A percentile compares a stretch with the other conserved stretches of the same genome.
Conservation (phyloP, 1,140 invertebrate genomes). For the Bilobella aurantiaca region DNA sequence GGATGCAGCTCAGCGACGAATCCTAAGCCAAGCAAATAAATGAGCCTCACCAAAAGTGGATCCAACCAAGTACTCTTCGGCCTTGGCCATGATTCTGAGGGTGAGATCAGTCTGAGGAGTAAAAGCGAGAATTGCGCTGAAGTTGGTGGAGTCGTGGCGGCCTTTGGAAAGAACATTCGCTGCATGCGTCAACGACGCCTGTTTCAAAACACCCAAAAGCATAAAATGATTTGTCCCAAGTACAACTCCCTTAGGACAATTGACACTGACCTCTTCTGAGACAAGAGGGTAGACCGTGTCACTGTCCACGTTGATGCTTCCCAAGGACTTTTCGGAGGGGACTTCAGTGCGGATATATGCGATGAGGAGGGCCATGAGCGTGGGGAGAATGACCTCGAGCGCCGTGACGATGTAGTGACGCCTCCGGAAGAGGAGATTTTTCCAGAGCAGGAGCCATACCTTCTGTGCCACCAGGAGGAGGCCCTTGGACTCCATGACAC, state of each 20-base stretch:
- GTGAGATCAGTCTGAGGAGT: not conserved
- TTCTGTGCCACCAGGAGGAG: too few species aligned
- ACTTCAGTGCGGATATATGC: not conserved
- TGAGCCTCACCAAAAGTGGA: too few species aligned
- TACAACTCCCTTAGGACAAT: not conserved
- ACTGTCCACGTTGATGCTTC: too few species aligned
- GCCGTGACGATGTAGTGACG: slow-evolving; percentile 17
- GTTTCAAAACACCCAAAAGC: not conserved
- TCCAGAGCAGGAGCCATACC: slow-evolving; percentile 32
- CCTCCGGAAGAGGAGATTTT: slow-evolving; percentile 15
- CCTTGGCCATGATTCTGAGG: not conserved
- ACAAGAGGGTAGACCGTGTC: slow-evolving; percentile 6
- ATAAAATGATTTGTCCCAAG: not conserved
- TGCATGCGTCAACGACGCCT: not conserved
- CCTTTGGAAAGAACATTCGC: not conserved
- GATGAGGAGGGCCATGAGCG: slow-evolving; percentile 12
- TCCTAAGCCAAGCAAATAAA: too few species aligned
- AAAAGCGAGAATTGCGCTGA: too few species aligned
- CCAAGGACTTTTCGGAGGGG: too few species aligned
- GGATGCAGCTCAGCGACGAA: too few species aligned
- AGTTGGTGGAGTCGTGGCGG: not conserved
- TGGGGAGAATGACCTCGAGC: slow-evolving; percentile 16
- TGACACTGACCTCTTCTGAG: slow-evolving; percentile 16
- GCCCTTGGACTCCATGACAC: too few species aligned
- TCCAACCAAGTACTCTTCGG: too few species aligned